phyloP scores from a whole-genome alignment of 2,888 invertebrate genomes.

The Eupithecia vulgata region DNA sequence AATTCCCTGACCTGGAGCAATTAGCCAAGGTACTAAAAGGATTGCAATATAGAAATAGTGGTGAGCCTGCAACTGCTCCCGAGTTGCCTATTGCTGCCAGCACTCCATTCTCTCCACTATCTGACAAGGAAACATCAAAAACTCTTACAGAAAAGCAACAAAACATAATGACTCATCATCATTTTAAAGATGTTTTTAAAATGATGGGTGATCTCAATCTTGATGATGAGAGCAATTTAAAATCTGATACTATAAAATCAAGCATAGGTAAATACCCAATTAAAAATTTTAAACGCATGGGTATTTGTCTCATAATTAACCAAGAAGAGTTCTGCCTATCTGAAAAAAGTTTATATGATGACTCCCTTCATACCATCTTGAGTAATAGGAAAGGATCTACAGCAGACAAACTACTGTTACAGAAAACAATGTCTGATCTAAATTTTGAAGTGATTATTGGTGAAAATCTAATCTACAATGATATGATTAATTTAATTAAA shows the following conservation, averaged over 20 bases:
- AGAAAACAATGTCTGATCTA: constrained; percentile 64
- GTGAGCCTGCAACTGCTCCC: constrained; percentile 37
- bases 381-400: constrained; percentile 64
- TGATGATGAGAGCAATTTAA: constrained; percentile 52
- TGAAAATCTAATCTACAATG: constrained; percentile 62
- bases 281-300: constrained; percentile 64
- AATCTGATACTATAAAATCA: constrained; percentile 60
- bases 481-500: constrained; percentile 65
- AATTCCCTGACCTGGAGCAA: constrained; percentile 56
- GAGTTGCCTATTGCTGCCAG: constrained; percentile 37
- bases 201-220: constrained; percentile 54
- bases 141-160: constrained; percentile 29
- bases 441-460: constrained; percentile 67
- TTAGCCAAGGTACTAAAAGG: constrained; percentile 58
- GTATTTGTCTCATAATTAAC: constrained; percentile 75
- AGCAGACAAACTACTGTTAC: constrained; percentile 60
- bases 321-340: constrained; percentile 74
- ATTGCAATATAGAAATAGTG: constrained; percentile 56
- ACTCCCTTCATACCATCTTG: constrained; percentile 47
- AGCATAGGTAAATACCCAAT: constrained; percentile 62
- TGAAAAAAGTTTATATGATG: constrained; percentile 61
- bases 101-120: constrained; percentile 33
- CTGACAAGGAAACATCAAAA: constrained; percentile 24
- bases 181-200: constrained; percentile 57
- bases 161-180: constrained; percentile 35